phyloP scores from a whole-genome alignment of 1,140 invertebrate species.

The Habropoda laboriosa region DNA sequence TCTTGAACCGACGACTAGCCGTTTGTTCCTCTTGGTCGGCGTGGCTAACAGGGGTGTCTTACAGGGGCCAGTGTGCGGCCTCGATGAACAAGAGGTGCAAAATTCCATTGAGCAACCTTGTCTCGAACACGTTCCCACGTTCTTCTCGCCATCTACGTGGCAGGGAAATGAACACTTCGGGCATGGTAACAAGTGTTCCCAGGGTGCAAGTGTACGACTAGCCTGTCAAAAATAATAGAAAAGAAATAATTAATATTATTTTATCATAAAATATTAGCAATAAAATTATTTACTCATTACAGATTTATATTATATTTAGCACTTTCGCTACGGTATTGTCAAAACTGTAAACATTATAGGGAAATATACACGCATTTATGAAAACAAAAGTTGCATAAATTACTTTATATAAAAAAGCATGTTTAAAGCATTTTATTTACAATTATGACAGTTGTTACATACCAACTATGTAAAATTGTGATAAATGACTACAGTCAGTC shows the following conservation, averaged over 20 bases:
- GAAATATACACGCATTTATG: too few relatives aligned
- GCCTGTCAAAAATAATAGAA: slow-evolving; percentile 71
- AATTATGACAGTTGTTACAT: too few relatives aligned
- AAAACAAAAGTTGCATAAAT: too few relatives aligned
- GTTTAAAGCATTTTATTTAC: too few relatives aligned
- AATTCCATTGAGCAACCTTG: slow-evolving; percentile 77
- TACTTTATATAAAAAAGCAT: too few relatives aligned
- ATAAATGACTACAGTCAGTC: too few relatives aligned
- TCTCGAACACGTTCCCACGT: slow-evolving; percentile 76
- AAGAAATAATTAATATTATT: background rate
- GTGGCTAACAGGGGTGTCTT: slow-evolving; percentile 77
- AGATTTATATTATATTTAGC: too few relatives aligned
- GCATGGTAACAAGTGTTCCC: slow-evolving; percentile 74
- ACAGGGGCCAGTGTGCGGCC: slow-evolving; percentile 74
- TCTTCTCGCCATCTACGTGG: slow-evolving; percentile 74
- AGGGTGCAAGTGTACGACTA: slow-evolving; percentile 74
- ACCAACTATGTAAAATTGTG: too few relatives aligned
- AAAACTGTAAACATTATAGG: too few relatives aligned
- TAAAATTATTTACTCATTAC: background rate
- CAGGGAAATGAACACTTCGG: slow-evolving; percentile 78
- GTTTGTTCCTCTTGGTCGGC: slow-evolving; percentile 77
- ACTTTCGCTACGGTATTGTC: too few relatives aligned
- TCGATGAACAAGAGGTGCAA: slow-evolving; percentile 76
- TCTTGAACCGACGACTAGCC: slow-evolving; percentile 74
- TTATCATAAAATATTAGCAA: background rate